These are phyloP conservation scores for Drosophila persimilis DNA, from an alignment of 1,140 invertebrate genomes.

Conservation along the genomic window DNA sequence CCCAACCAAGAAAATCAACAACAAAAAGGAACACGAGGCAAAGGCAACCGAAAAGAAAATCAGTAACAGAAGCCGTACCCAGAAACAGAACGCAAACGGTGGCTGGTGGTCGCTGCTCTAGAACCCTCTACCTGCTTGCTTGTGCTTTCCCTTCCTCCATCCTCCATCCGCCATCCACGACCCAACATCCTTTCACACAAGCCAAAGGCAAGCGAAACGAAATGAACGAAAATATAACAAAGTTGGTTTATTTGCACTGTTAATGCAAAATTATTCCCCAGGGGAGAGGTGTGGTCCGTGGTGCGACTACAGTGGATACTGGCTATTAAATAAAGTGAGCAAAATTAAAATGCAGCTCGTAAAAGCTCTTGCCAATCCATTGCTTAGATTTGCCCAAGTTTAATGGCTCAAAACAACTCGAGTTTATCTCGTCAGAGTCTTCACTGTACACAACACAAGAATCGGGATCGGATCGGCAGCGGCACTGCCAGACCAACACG, in stretches of 20 bases:
- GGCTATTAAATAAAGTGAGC: neutral
- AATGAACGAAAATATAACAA: conserved; percentile 81
- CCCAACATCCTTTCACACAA: conserved; percentile 31
- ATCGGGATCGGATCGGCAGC: neutral
- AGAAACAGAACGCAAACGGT: conserved; percentile 49
- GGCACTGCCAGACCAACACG: neutral
- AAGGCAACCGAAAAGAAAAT: conserved; percentile 49
- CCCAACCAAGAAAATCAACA: conserved; percentile 47
- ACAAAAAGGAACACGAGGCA: conserved; percentile 24
- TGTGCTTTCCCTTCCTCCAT: neutral
- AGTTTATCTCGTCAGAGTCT: too few species aligned
- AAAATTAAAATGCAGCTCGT: too few species aligned
- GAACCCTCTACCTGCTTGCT: conserved; percentile 6
- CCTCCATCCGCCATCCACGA: neutral
- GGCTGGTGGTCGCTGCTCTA: conserved; percentile 18
- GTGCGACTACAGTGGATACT: conserved; percentile 33
- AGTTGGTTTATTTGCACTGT: conserved; percentile 79
- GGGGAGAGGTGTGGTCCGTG: conserved; percentile 43
- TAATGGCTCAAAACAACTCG: too few species aligned
- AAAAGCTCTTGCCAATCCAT: too few species aligned
- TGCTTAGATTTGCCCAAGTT: too few species aligned
- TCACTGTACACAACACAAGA: too few species aligned
- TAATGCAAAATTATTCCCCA: conserved; percentile 79
- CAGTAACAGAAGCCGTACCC: conserved; percentile 49
- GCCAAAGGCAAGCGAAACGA: conserved; percentile 68